These are phyloP conservation scores for Dastarcus helophoroides DNA, from an alignment of 2,888 invertebrate genomes.

Conservation along the genomic window DNA sequence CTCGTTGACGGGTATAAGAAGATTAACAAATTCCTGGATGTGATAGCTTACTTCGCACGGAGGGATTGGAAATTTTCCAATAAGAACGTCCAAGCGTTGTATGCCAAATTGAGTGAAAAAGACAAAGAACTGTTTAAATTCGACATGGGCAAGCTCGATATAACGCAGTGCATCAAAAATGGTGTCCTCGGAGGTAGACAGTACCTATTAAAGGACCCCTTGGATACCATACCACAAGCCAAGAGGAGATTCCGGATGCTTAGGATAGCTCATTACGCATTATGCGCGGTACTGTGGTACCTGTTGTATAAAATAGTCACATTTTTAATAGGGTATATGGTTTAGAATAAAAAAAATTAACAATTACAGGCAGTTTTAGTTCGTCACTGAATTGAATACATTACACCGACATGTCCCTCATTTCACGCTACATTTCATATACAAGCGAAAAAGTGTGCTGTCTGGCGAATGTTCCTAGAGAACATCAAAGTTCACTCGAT, in stretches of 20 bases:
- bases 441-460: no score
- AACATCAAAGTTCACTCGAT: no score
- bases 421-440: no score
- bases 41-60: constrained; percentile 66
- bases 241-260: constrained; percentile 8
- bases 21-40: constrained; percentile 63
- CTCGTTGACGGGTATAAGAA: constrained; percentile 68
- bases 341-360: no score
- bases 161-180: constrained; percentile 48
- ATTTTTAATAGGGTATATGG: constrained; percentile 2
- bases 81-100: constrained; percentile 38
- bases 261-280: constrained; percentile 8
- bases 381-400: no score
- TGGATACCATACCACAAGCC: constrained; percentile 56
- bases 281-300: constrained; percentile 4
- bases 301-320: constrained; percentile 3
- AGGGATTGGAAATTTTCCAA: constrained; percentile 61
- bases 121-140: constrained; percentile 58
- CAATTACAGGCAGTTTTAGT: no score
- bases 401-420: no score
- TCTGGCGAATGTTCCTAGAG: no score
- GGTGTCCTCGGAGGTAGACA: constrained; percentile 13
- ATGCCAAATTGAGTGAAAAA: constrained; percentile 41
- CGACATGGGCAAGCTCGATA: constrained; percentile 56
- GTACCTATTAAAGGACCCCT: constrained; percentile 43